Percentiles rank a stretch among this genome's conserved stretches.
phyloP scores from a whole-genome alignment of 2,888 invertebrate species.

The Crioceris asparagi region DNA sequence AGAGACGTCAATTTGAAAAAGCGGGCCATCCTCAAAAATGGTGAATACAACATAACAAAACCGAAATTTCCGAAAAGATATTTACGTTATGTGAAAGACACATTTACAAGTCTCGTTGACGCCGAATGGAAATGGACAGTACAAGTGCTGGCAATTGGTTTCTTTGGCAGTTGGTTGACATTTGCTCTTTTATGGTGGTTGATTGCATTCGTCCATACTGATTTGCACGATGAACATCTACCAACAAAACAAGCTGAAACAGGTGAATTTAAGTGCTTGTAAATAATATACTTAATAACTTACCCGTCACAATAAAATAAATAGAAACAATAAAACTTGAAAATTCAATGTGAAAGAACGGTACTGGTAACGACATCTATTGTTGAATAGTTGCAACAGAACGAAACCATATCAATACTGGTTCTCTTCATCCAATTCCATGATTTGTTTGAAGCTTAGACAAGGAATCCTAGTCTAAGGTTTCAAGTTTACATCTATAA shows the following conservation, averaged over 20 bases:
- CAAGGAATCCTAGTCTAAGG: too few species aligned
- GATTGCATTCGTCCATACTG: slow-evolving; percentile 87
- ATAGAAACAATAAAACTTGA: too few species aligned
- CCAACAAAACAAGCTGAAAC: slow-evolving; percentile 42
- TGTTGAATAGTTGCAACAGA: too few species aligned
- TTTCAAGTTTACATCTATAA: too few species aligned
- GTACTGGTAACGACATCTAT: too few species aligned
- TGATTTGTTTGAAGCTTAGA: too few species aligned
- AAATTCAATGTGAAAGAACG: too few species aligned
- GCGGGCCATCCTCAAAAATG: slow-evolving; percentile 86
- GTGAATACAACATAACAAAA: slow-evolving; percentile 88
- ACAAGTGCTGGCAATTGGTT: slow-evolving; percentile 77
- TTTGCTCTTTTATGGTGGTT: slow-evolving; percentile 94
- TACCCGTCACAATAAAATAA: too few species aligned
- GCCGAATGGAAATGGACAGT: slow-evolving; percentile 94
- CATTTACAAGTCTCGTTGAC: slow-evolving; percentile 86
- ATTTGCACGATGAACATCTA: slow-evolving; percentile 55
- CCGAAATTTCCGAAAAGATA: slow-evolving; percentile 70
- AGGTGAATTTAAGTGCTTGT: too few species aligned
- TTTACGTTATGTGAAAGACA: slow-evolving; percentile 64
- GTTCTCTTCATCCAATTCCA: too few species aligned
- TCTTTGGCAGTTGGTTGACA: slow-evolving; percentile 83
- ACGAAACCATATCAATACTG: too few species aligned
- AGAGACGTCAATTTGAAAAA: slow-evolving; percentile 52
- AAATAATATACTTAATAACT: too few species aligned